Base-by-base conservation (phyloP, 2,888 invertebrate species). In the Perdita meconis region DNA sequence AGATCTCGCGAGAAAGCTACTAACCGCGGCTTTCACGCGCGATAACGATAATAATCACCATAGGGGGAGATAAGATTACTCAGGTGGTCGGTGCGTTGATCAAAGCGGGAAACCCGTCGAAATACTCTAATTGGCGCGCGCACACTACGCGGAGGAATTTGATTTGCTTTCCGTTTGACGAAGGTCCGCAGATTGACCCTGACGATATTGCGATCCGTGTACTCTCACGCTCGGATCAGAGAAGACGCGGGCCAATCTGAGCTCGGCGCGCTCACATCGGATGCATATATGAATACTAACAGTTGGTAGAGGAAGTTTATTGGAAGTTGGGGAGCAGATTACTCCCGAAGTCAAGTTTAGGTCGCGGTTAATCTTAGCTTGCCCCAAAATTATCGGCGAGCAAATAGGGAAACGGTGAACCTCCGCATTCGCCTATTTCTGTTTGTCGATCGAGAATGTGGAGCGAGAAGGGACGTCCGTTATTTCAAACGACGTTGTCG, bases 111-210 rank as follows among this genome's bases (percentile, higher is more conserved):
- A 81, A 81, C 86, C 74, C 69, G 55, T 63, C 64, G 78, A 81
- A 75, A 78, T 82, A 82, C 85, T 86, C 77, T 85, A 86, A 86
- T 86, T 86, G 85, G 67, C 80, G 67, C 72, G 77, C 77, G 83
- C 83, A 74, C 64, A 85, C 83, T 83, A 81, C 76, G 70, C 81
- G 78, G 73, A 56, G 70, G 86, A 88, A 86, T 87, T 86, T 81
- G 85, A 88, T 88, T 88, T 87, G 85, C 89, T 84, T 87, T 83
- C 80, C 82, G 83, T 81, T 72, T 78, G 80, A 78, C 78, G 83
- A 64, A 77, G 69, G 75, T 78, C 69, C 80, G 77, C 83, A 84
- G 81, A 79, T 86, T 86, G 86, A 85, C 86, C 85, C 72, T 68
- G 71, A 55, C 83, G 74, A 86, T 87, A 86, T 88, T 83, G 81